Evolutionary conservation across 1,140 invertebrate genomes (phyloP), one percentile per base, ranked within the genome.

Genomic region (Potamilus streckersoni): DNA sequence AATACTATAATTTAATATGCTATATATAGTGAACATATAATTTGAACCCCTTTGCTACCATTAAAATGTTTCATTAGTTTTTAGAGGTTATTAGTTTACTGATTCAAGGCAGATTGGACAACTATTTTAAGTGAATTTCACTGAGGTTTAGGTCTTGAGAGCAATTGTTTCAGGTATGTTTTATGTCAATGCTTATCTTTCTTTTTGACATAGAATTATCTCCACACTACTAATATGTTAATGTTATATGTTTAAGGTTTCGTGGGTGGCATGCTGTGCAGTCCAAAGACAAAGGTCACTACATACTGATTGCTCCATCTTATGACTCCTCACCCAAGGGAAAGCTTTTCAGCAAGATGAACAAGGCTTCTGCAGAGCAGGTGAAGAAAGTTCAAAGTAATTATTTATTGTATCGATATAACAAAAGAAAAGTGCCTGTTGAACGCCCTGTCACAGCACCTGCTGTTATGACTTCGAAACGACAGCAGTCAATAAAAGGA

Each of bases 361-460:
- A 69, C 6, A 69, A 75, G 38, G 78, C 64, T 57, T 68, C 78
- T 55, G 73, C 79, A 60, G 67, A 61, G 15, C 60, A 77, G 64
- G 73, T 78, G 14, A 78, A 79, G 27, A 74, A 80, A 20, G 63
- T 83, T 12, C 74, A 79, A 69, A 73, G 78, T 20, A 65, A 83
- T 19, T 79, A 80, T 65, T 49, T 76, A 1, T 69, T 78, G 23
- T 61, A 71, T 65, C 61, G 75, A 27, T 72, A 73, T 57, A 80
- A 75, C 16, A 80, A 80, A 60, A 61, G 68, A 55, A 16, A 16
- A 56, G 71, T 76, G 19, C 14, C 73, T 19, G 73, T 63, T 27
- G 62, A 71, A 20, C 62, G 82, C n/a, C 82, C 82, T 19, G 71
- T 74, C 55, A 80, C 82, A 17, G 79, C 82, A 15, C 82, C 79